A percentile compares a stretch with the other conserved stretches of the same genome.
Evolutionary conservation across 2,797 vertebrate genomes (phyloP).

Genomic region (Babyrousa celebensis): DNA sequence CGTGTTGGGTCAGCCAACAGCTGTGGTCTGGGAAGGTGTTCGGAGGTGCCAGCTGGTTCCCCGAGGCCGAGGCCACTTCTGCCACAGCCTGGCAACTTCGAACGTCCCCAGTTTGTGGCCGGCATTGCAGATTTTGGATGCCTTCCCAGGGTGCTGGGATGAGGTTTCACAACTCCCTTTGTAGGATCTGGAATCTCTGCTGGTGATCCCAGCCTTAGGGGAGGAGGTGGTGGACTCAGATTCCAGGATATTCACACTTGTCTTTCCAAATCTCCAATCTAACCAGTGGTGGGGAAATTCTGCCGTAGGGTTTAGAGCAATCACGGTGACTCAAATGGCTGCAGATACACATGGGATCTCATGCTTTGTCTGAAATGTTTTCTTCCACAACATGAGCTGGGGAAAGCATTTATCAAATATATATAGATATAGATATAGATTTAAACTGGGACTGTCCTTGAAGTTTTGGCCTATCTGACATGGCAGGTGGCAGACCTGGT

Average conservation of each 20-base stretch:
- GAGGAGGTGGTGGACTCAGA: neutral
- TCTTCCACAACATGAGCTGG: constrained; percentile 11
- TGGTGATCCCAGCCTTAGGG: neutral
- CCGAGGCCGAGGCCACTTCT: neutral
- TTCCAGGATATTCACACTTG: neutral
- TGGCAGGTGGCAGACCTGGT: neutral
- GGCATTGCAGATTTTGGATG: constrained; percentile 32
- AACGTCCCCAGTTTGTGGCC: neutral
- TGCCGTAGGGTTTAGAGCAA: neutral
- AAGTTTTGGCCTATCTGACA: constrained; percentile 3
- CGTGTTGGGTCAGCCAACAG: neutral
- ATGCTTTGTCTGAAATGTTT: constrained; percentile 38
- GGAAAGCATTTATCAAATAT: neutral
- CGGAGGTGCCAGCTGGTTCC: neutral
- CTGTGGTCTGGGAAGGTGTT: neutral
- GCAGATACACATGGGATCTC: neutral
- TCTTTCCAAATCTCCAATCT: neutral
- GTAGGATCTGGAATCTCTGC: neutral
- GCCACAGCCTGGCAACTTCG: neutral
- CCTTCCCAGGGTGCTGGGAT: neutral
- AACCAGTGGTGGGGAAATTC: neutral
- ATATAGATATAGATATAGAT: too few species aligned
- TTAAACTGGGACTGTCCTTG: neutral
- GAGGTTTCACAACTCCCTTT: neutral
- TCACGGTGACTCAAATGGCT: neutral